Conservation (phyloP, 2,888 invertebrate genomes). For the Gymnosoma rotundatum region DNA sequence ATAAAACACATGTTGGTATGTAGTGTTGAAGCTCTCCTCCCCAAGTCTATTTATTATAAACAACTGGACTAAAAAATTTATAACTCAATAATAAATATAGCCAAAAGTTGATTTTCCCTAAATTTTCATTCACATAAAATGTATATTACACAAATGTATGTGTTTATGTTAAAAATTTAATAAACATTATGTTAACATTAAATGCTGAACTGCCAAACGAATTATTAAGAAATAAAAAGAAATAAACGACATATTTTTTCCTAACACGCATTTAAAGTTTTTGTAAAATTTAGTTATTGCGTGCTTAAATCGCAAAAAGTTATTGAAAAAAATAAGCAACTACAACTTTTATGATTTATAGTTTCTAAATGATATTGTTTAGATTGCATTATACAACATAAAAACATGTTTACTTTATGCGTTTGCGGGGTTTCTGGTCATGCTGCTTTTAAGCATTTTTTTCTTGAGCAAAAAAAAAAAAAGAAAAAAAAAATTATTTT, state of each 20-base stretch:
- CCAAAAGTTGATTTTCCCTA: neutral
- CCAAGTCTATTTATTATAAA: neutral
- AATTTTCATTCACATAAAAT: neutral
- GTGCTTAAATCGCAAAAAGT: conserved; percentile 35
- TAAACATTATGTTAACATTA: conserved; percentile 68
- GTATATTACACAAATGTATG: conserved; percentile 52
- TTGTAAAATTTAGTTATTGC: conserved; percentile 42
- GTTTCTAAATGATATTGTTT: conserved; percentile 68
- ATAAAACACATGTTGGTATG: conserved; percentile 46
- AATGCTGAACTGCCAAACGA: conserved; percentile 24
- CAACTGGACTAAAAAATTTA: conserved; percentile 14
- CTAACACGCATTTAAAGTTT: conserved; percentile 42
- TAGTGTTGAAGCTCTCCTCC: too few species aligned
- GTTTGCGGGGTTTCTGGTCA: conserved; percentile 16
- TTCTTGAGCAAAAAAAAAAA: too few species aligned
- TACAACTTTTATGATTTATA: conserved; percentile 64
- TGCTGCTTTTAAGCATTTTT: neutral
- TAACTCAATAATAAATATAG: conserved; percentile 49
- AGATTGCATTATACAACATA: conserved; percentile 48
- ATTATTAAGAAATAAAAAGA: neutral
- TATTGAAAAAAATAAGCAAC: conserved; percentile 32
- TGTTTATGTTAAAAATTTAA: conserved; percentile 57
- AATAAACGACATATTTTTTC: neutral
- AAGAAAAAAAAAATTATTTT: too few species aligned
- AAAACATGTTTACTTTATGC: conserved; percentile 10